Percentiles rank a stretch among this genome's conserved stretches.
Conservation (phyloP, 2,888 invertebrate genomes). For the Hyalella azteca region DNA sequence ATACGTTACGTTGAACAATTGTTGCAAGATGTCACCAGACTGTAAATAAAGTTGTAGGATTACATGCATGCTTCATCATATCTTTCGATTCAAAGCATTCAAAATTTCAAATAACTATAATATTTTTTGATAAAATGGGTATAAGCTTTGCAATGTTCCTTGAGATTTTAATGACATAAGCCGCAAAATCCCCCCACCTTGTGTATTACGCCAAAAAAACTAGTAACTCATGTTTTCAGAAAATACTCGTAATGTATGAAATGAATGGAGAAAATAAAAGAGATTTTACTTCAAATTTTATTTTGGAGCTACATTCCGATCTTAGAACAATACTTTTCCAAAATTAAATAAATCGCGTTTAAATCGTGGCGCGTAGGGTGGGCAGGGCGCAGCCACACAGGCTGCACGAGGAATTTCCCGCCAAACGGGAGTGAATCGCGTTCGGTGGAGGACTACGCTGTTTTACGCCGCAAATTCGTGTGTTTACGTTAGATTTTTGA, state of each 20-base stretch:
- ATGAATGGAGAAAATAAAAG: neutral
- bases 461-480: slow-evolving; percentile 46
- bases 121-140: neutral
- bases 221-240: slow-evolving; percentile 4
- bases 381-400: slow-evolving; percentile 55
- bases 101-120: too few relatives aligned
- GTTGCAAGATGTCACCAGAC: neutral
- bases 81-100: too few relatives aligned
- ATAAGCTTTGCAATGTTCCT: neutral
- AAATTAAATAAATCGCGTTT: slow-evolving; percentile 28
- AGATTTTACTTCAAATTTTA: neutral
- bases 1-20: slow-evolving; percentile 2
- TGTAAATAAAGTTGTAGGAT: too few relatives aligned
- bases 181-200: neutral
- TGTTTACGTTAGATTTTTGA: slow-evolving; percentile 51
- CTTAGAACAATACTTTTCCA: neutral
- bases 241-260: neutral
- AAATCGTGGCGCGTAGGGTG: slow-evolving; percentile 56
- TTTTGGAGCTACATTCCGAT: neutral
- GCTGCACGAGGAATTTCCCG: slow-evolving; percentile 54
- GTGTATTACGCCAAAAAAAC: neutral
- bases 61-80: too few relatives aligned
- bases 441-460: slow-evolving; percentile 53
- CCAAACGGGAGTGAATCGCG: slow-evolving; percentile 57
- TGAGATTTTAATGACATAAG: neutral